Conservation (phyloP, 92 coral and sea anemone genomes). For the Parazoanthus swiftii region DNA sequence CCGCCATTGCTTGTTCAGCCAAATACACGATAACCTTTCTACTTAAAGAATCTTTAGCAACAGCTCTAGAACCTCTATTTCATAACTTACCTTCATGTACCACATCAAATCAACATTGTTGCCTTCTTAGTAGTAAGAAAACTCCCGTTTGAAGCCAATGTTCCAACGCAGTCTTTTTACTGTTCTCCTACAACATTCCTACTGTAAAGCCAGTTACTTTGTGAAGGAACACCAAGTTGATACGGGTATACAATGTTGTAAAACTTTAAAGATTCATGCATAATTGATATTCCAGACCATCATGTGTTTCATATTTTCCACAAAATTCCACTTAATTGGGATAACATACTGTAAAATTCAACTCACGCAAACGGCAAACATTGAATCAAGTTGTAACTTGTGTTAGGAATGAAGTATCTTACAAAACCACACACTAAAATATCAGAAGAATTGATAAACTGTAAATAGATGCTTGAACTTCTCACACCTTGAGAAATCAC, state of each 20-base stretch:
- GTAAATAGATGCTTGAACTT: slow-evolving; percentile 1
- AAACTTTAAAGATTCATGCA: neutral
- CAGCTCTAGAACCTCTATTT: neutral
- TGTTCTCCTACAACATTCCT: neutral
- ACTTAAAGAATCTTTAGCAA: no score
- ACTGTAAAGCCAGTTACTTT: neutral
- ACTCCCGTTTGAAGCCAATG: neutral
- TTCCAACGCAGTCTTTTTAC: neutral
- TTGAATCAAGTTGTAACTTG: neutral
- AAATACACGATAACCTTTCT: neutral
- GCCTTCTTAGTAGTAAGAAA: neutral
- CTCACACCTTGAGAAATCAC: neutral
- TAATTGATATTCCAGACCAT: slow-evolving; percentile 9
- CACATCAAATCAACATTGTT: neutral
- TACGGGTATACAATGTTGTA: neutral
- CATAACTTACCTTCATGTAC: neutral
- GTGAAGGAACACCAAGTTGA: neutral
- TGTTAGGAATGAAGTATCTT: neutral
- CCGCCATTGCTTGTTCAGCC: neutral
- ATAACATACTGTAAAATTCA: neutral
- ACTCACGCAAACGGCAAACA: neutral
- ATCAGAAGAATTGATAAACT: slow-evolving; percentile 6
- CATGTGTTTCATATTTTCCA: neutral
- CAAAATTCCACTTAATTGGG: neutral
- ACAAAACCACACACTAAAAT: neutral